These are phyloP conservation scores for Antitype chi DNA, from an alignment of 2,888 invertebrate genomes.

Conservation along the genomic window DNA sequence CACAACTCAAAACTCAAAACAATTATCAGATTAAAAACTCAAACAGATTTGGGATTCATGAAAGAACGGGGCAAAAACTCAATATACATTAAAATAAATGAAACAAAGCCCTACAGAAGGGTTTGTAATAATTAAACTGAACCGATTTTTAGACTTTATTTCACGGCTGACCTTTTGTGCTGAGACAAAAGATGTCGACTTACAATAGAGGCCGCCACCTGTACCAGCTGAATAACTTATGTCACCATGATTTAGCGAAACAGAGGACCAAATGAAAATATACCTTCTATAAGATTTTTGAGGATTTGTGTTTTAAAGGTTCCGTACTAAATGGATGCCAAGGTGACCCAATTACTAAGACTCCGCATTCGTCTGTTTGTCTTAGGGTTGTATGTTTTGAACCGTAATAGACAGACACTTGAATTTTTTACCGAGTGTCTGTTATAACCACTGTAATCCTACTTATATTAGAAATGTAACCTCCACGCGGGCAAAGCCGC, in stretches of 20 bases:
- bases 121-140: slow-evolving; percentile 72
- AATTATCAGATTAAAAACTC: slow-evolving; percentile 1
- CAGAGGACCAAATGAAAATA: slow-evolving; percentile 18
- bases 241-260: slow-evolving; percentile 52
- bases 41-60: slow-evolving; percentile 17
- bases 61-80: slow-evolving; percentile 37
- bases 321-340: not conserved
- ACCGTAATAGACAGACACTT: not conserved
- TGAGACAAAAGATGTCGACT: slow-evolving; percentile 66
- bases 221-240: slow-evolving; percentile 63
- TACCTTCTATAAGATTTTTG: not conserved
- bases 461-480: too few species aligned
- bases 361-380: not conserved
- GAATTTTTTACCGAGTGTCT: too few species aligned
- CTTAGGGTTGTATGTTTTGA: not conserved
- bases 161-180: slow-evolving; percentile 70
- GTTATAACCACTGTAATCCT: too few species aligned
- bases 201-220: slow-evolving; percentile 72
- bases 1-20: not conserved
- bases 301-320: not conserved
- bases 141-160: slow-evolving; percentile 75
- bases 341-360: too few species aligned
- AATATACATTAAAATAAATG: slow-evolving; percentile 58
- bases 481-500: too few species aligned
- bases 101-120: slow-evolving; percentile 68